A percentile compares a stretch with the other conserved stretches of the same genome.
Conservation (phyloP, 2,113 vertebrate genomes). For the Bujurquina vittata region DNA sequence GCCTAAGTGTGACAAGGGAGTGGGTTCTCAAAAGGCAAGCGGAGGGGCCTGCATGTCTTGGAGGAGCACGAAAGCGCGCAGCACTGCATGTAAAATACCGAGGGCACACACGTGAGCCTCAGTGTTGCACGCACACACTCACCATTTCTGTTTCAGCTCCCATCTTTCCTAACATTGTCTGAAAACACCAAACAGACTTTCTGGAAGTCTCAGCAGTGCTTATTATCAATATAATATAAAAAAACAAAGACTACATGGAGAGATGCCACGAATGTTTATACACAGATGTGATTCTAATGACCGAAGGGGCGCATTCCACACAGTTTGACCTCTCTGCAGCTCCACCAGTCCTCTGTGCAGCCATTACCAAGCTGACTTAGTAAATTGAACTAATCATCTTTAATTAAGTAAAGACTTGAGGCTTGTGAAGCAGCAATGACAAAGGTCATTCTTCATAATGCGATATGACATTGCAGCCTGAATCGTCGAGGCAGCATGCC, state of each 20-base stretch:
- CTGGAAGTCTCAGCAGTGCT: not conserved
- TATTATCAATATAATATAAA: not conserved
- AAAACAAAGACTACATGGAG: not conserved
- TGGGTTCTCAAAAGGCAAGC: slow-evolving; percentile 15
- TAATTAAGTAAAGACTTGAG: slow-evolving; percentile 75
- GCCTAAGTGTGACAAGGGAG: slow-evolving; percentile 30
- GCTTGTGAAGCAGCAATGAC: slow-evolving; percentile 66
- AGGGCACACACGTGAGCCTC: not conserved
- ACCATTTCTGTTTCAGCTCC: not conserved
- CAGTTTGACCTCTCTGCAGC: slow-evolving; percentile 53
- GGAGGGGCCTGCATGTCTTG: slow-evolving; percentile 7
- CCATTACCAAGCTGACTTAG: slow-evolving; percentile 67
- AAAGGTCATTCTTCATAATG: slow-evolving; percentile 79
- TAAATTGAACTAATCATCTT: slow-evolving; percentile 79
- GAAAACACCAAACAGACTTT: not conserved
- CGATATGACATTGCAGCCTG: slow-evolving; percentile 61
- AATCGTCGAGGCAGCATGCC: slow-evolving; percentile 17
- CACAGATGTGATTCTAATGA: slow-evolving; percentile 39
- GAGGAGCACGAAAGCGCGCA: not conserved
- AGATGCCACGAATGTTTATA: slow-evolving; percentile 44
- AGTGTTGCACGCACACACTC: not conserved
- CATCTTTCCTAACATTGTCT: not conserved
- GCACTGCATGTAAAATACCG: slow-evolving; percentile 29
- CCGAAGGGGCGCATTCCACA: slow-evolving; percentile 18
- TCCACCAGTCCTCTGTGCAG: slow-evolving; percentile 45